Conservation (phyloP, 2,888 invertebrate genomes). For the Myopa testacea region DNA sequence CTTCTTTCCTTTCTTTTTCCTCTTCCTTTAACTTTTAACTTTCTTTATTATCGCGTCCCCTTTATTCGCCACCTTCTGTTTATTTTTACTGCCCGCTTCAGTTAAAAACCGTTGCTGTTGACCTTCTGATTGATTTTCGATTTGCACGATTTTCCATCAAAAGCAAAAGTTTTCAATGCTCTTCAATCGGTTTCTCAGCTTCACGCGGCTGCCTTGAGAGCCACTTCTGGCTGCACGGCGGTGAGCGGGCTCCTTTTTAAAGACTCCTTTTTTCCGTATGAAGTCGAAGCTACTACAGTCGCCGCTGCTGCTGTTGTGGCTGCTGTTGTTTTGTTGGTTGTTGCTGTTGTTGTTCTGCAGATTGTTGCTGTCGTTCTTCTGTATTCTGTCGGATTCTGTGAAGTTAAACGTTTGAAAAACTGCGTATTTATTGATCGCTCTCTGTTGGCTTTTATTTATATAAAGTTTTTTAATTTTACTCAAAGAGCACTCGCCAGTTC, state of each 20-base stretch:
- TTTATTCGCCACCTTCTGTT: neutral
- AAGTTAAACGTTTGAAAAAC: constrained; percentile 52
- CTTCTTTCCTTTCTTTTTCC: too few relatives aligned
- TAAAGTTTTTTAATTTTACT: constrained; percentile 6
- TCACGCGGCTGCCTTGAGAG: neutral
- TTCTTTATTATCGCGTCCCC: too few relatives aligned
- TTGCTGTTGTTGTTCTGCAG: neutral
- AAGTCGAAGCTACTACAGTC: too few relatives aligned
- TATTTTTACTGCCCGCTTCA: neutral
- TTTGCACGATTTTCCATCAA: constrained; percentile 31
- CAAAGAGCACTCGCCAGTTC: neutral
- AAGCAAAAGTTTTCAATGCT: constrained; percentile 13
- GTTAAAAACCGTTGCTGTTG: neutral
- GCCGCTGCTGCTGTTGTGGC: too few relatives aligned
- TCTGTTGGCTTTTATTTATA: neutral
- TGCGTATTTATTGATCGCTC: constrained; percentile 46
- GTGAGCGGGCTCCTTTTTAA: too few relatives aligned
- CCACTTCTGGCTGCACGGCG: neutral
- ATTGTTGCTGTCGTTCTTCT: neutral
- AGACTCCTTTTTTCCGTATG: too few relatives aligned
- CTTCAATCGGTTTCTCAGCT: neutral
- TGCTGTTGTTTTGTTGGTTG: neutral
- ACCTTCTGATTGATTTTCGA: constrained; percentile 16
- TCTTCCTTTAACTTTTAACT: too few relatives aligned
- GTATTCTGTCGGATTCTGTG: neutral